Evolutionary conservation across 35 echinoderm and acorn worm species (phyloP).

Genomic region (Heliocidaris tuberculata): DNA sequence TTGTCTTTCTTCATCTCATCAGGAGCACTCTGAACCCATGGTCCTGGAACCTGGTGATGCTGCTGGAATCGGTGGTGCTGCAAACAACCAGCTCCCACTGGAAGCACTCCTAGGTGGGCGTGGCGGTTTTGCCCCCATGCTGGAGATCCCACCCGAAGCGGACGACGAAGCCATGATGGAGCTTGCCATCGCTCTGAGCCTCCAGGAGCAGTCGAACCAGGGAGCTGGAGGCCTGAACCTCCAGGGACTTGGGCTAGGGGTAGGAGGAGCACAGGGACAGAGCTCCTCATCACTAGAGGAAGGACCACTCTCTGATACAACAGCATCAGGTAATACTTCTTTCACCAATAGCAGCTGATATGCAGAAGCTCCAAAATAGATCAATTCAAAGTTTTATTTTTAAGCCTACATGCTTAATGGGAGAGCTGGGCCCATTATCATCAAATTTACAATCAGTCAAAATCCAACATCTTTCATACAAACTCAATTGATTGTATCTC

Average conservation of each 20-base stretch:
- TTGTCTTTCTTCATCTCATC: neutral
- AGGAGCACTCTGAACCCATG: slow-evolving; percentile 84
- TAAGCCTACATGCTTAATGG: too few relatives aligned
- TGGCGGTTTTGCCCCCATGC: slow-evolving; percentile 84
- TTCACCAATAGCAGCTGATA: too few relatives aligned
- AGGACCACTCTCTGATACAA: slow-evolving; percentile 94
- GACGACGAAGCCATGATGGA: slow-evolving; percentile 99
- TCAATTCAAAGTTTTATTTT: too few relatives aligned
- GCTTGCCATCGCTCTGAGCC: slow-evolving; percentile 84
- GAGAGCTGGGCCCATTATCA: too few relatives aligned
- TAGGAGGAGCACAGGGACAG: slow-evolving; percentile 71
- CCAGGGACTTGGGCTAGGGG: slow-evolving; percentile 62
- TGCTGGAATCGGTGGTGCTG: slow-evolving; percentile 54
- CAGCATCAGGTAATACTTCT: slow-evolving; percentile 72
- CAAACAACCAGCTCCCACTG: slow-evolving; percentile 68
- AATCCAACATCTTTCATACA: too few relatives aligned
- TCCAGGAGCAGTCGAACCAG: slow-evolving; percentile 71
- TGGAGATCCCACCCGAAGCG: slow-evolving; percentile 93
- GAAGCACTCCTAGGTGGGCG: slow-evolving; percentile 83
- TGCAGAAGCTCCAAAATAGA: too few relatives aligned
- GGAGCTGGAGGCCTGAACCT: slow-evolving; percentile 76
- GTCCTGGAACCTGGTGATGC: slow-evolving; percentile 76
- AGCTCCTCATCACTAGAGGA: slow-evolving; percentile 93
- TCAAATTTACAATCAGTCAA: too few relatives aligned
- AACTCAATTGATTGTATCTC: too few relatives aligned